Evolutionary conservation across 2,888 invertebrate genomes (phyloP), one percentile per base, ranked within the genome.

Genomic region (Macroteleia sp.): DNA sequence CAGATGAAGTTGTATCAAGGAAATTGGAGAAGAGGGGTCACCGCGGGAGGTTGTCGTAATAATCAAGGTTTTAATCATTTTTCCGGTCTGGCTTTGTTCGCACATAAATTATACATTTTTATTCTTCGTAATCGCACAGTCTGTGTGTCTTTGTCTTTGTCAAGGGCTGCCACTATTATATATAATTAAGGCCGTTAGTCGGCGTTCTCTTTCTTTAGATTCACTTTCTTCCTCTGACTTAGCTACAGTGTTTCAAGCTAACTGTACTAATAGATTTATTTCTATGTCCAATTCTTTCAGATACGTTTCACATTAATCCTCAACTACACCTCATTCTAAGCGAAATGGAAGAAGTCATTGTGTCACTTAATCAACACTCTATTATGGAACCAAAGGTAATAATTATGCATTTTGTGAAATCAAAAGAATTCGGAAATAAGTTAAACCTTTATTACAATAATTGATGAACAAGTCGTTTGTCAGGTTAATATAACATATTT

Each of bases 1-100:
- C 96, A 96, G 89, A 96, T 97, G 94, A 94, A 95, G 85, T 94
- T 97, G 88, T 96, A 96, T 88, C 96, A 97, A 88, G 97, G 97
- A 0, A 94, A 95, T 22, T 97, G 97, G 97, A 95, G 95, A 85
- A 93, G 94, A 70, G 97, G 97, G 0, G 97, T 97, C 0, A 95
- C 97, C 0, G 97, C 97, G 0, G 97, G 97, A 2, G 97, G 97
- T 30, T 97, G 97, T 90, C 93, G 97, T 82, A 97, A 97, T 91
- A 96, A 97, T 90, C 95, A 95, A 88, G 94, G 95, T 95, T 86
- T 28, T 39, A 48, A 67, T 66, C 69, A 66, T 62, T 70, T 62
- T 81, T 78, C 62, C 52, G 54, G 19, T 12, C 32, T 36, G 39
- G 5, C 46, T 46, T 34, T 32, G 41, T 52, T 77, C 59, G 39